Evolutionary conservation across 2,888 invertebrate genomes (phyloP), one percentile per base, ranked within the genome.

Genomic region (Agrotis segetum): DNA sequence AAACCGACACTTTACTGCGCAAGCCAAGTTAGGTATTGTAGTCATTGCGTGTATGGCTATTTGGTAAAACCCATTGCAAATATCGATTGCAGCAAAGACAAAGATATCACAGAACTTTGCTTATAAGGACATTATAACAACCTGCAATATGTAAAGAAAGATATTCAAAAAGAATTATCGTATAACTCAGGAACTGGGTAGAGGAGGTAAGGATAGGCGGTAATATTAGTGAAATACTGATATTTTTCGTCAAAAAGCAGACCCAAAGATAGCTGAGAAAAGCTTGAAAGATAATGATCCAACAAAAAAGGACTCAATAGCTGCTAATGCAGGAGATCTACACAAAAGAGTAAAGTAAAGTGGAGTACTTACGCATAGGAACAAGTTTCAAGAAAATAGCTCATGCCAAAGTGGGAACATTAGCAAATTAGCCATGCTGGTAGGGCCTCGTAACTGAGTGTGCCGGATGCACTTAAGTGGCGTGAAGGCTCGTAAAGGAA

Each of bases 21-120:
- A 24, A 21, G 34, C 52, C 7, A 56, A 24, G 19, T 60, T 64
- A 62, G 24, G 52, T 56, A 56, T 53, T 50, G 46, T 47, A 13
- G 52, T 34, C 40, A 64, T 50, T 64, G 24, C 64, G 29, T 56
- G n/a, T 46, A 4, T 19, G 13, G 40, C 19, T 14, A 78, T 65
- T 46, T 11, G 70, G 81, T 53, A 81, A 78, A 81, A 81, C 65
- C 81, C 65, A 2, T 2, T 66, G 65, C 50, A 47, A 40, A 46
- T 11, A 70, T 76, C 29, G 53, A 70, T 70, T 70, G 47, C 62
- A 65, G 44, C 21, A 52, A 74, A 53, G n/a, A 17, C 40, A 53
- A 62, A 3, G 13, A 7, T 62, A 40, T 50, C 24, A 21, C 11
- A 66, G 11, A 19, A 50, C 24, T 19, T 56, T n/a, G 6, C 14